Conservation (phyloP, 2,113 vertebrate species). For the Oncorhynchus tshawytscha region DNA sequence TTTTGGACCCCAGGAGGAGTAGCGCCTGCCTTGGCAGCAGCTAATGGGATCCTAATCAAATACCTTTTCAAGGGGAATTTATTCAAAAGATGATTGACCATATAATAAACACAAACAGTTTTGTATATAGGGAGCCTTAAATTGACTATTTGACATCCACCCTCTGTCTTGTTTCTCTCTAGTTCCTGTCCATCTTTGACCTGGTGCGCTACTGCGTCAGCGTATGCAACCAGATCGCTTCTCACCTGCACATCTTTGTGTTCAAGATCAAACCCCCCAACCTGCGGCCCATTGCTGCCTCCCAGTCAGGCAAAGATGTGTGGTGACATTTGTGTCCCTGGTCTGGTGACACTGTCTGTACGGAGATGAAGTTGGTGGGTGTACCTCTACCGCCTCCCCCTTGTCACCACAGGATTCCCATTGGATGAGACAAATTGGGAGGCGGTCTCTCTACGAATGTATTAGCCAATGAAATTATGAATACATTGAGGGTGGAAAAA, state of each 20-base stretch:
- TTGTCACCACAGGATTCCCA: not conserved
- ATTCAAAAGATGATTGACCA: no score
- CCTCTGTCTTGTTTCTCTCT: conserved; percentile 1
- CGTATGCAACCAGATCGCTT: conserved; percentile 85
- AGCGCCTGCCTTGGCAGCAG: no score
- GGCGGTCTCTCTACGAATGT: conserved; percentile 3
- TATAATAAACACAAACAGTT: no score
- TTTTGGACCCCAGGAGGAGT: no score
- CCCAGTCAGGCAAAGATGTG: conserved; percentile 30
- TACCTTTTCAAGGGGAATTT: no score
- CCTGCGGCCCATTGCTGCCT: conserved; percentile 55
- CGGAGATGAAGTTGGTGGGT: not conserved
- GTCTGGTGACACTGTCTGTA: not conserved
- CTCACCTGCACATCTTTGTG: conserved; percentile 83
- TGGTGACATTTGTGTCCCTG: conserved; percentile 12
- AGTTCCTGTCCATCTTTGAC: conserved; percentile 82
- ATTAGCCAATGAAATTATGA: conserved; percentile 10
- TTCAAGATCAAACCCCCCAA: conserved; percentile 77
- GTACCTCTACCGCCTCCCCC: not conserved
- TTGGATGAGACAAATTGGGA: not conserved
- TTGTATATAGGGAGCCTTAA: no score
- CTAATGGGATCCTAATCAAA: no score
- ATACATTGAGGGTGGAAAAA: conserved; percentile 32
- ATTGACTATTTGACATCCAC: not conserved
- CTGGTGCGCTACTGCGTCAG: conserved; percentile 83